These are phyloP conservation scores for Ophioninae sp. DNA, from an alignment of 2,888 invertebrate species.

Conservation along the genomic window DNA sequence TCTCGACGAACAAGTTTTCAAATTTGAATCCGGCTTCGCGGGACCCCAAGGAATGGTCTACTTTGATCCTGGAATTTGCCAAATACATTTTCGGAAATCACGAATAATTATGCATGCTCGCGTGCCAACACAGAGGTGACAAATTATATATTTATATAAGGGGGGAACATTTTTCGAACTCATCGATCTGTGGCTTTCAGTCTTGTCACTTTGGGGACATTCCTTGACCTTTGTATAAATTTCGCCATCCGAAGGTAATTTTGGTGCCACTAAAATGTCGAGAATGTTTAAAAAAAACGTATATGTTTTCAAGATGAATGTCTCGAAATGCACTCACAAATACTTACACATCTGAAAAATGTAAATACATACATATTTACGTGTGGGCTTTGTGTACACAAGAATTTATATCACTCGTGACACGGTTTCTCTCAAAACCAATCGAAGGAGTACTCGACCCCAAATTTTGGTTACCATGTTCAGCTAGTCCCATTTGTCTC, in stretches of 20 bases:
- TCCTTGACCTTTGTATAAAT: too few relatives aligned
- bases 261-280: too few relatives aligned
- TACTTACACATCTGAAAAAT: too few relatives aligned
- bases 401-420: conserved; percentile 39
- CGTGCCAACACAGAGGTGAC: not conserved
- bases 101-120: conserved; percentile 9
- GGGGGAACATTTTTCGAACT: too few relatives aligned
- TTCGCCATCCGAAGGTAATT: too few relatives aligned
- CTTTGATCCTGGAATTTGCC: not conserved
- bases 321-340: too few relatives aligned
- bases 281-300: too few relatives aligned
- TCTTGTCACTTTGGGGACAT: too few relatives aligned
- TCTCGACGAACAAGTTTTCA: conserved; percentile 1
- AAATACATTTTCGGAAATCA: conserved; percentile 1
- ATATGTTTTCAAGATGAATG: too few relatives aligned
- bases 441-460: conserved; percentile 39
- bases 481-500: conserved; percentile 4
- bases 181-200: too few relatives aligned
- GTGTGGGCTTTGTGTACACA: not conserved
- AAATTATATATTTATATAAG: not conserved
- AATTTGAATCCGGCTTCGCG: not conserved
- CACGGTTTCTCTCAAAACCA: conserved; percentile 26
- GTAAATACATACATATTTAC: too few relatives aligned
- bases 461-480: conserved; percentile 57
- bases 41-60: not conserved